Percentiles rank a stretch among this genome's conserved stretches.
Evolutionary conservation across 2,888 invertebrate species (phyloP).

Genomic region (Drosophila dives): DNA sequence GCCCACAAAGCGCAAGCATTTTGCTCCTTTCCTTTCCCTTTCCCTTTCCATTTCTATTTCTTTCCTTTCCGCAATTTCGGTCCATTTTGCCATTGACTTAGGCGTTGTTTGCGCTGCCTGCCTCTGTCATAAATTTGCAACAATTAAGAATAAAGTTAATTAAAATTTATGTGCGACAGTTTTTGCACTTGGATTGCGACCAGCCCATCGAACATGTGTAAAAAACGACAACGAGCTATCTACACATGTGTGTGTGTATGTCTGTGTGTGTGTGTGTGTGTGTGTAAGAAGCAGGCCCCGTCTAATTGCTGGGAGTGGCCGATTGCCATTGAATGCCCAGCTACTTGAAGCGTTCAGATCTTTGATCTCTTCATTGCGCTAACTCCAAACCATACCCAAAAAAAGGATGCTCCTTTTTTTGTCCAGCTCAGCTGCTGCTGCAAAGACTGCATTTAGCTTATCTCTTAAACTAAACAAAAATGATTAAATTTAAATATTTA

Average conservation of each 20-base stretch:
- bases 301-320: conserved; percentile 77
- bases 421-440: not conserved
- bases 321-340: conserved; percentile 37
- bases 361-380: conserved; percentile 54
- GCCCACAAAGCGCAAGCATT: conserved; percentile 56
- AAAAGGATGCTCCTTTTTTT: not conserved
- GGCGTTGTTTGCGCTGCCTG: conserved; percentile 55
- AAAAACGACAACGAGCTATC: conserved; percentile 24
- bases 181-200: conserved; percentile 67
- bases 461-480: not conserved
- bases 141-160: conserved; percentile 82
- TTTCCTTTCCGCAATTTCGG: not conserved
- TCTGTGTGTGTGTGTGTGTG: not conserved
- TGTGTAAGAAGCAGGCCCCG: conserved; percentile 48
- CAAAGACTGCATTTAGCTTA: not conserved
- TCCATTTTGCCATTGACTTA: not conserved
- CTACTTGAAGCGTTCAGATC: conserved; percentile 56
- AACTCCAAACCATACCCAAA: conserved; percentile 7
- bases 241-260: not conserved
- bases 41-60: not conserved
- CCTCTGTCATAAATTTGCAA: conserved; percentile 79
- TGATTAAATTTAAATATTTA: not conserved
- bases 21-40: conserved; percentile 8
- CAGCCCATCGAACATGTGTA: conserved; percentile 54
- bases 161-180: conserved; percentile 82